phyloP scores from a whole-genome alignment of 2,888 invertebrate genomes.

The Drosophila imparisetae region DNA sequence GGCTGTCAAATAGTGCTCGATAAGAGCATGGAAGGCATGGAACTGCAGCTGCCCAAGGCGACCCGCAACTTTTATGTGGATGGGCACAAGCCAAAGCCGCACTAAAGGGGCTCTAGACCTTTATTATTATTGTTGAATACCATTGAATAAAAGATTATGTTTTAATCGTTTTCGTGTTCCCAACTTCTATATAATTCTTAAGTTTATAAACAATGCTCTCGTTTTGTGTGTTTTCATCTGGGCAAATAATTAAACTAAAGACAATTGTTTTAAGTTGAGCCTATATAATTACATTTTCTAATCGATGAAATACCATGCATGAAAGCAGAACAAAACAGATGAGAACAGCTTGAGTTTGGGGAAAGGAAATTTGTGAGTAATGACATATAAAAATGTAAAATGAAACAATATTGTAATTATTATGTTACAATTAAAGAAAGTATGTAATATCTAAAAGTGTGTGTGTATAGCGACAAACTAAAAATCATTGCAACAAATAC shows the following conservation, averaged over 20 bases:
- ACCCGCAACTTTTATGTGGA: slow-evolving; percentile 99
- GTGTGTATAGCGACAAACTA: slow-evolving; percentile 63
- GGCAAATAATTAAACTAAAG: slow-evolving; percentile 69
- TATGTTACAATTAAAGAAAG: slow-evolving; percentile 70
- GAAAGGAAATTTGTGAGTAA: slow-evolving; percentile 13
- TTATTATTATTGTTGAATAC: slow-evolving; percentile 25
- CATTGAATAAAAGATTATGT: slow-evolving; percentile 42
- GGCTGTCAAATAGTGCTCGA: slow-evolving; percentile 96
- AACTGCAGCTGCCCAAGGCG: slow-evolving; percentile 92
- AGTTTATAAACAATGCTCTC: slow-evolving; percentile 64
- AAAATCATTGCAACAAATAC: slow-evolving; percentile 46
- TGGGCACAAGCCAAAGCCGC: slow-evolving; percentile 97
- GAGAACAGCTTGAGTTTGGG: slow-evolving; percentile 34
- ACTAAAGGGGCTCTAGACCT: slow-evolving; percentile 85
- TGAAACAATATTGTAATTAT: slow-evolving; percentile 66
- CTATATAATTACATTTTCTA: slow-evolving; percentile 73
- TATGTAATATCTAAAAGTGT: slow-evolving; percentile 57
- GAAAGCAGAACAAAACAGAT: slow-evolving; percentile 42
- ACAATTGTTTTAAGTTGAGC: slow-evolving; percentile 70
- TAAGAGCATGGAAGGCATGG: slow-evolving; percentile 94
- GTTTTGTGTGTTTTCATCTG: slow-evolving; percentile 49
- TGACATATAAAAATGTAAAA: slow-evolving; percentile 39
- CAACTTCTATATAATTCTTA: slow-evolving; percentile 68
- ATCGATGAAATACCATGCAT: slow-evolving; percentile 53
- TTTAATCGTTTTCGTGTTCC: slow-evolving; percentile 51